Evolutionary conservation across 2,888 invertebrate species (phyloP), one percentile per base, ranked within the genome.

Genomic region (Laothoe populi): DNA sequence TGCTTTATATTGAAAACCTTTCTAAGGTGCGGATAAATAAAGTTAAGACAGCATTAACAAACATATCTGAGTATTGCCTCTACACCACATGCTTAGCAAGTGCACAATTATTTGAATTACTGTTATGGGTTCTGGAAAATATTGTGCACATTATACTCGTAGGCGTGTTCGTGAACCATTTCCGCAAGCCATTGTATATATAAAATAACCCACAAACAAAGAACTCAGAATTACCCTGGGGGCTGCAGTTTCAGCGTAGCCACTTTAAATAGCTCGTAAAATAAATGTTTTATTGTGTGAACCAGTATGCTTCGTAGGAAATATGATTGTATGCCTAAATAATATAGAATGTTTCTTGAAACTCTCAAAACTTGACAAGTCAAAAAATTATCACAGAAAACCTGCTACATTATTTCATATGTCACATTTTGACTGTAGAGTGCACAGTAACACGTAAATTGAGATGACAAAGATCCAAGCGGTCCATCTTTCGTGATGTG

Each of bases 31-130:
- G 31, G 31, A 31, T 53, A 26, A 53, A 35, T 7, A n/a, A 42
- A 19, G 42, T 42, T 42, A 40, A 19, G 53, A 42, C 19, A 31
- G 83, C 79, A 84, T 85, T 88, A 88, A 87, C 87, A 84, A 82
- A 84, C 81, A 72, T 74, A 71, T 74, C 77, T 73, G 72, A 78
- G 74, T 77, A 35, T 75, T 75, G 76, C 74, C 74, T 73, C 74
- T 73, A 77, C 77, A 78, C 78, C 73, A 70, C 67, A 70, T 77
- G 75, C 84, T 84, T 83, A 85, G 90, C 90, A 90, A 90, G 83
- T 85, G 72, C 71, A 71, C 75, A 74, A 84, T 82, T 84, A 87
- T 89, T 90, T 86, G 84, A 86, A 86, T 89, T 88, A 86, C 87
- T 86, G 88, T 87, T 90, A 87, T 72, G 77, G 72, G 79, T 85